Percentiles rank a stretch among this genome's conserved stretches.
These are phyloP conservation scores for Sinella curviseta DNA, from an alignment of 1,140 invertebrate genomes.

Conservation along the genomic window DNA sequence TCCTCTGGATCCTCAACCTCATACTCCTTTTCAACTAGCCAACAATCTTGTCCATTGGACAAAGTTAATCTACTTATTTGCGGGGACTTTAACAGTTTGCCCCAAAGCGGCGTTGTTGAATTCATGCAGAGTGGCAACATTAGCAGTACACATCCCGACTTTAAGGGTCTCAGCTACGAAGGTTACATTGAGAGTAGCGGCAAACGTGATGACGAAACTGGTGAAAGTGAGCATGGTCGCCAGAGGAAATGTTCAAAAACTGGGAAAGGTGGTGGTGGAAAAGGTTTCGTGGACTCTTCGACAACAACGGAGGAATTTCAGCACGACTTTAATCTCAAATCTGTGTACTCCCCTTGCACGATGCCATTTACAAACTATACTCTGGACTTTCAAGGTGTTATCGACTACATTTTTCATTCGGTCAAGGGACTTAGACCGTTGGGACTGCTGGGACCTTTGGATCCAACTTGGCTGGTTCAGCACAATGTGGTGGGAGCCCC, in stretches of 20 bases:
- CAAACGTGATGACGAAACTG: too few species aligned
- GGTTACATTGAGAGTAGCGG: not conserved
- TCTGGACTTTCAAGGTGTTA: constrained; percentile 98
- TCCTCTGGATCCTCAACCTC: not conserved
- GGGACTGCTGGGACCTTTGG: constrained; percentile 87
- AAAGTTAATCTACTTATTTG: constrained; percentile 11
- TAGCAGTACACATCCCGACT: constrained; percentile 77
- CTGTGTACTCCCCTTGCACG: not conserved
- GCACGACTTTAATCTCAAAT: not conserved
- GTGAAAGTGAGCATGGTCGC: too few species aligned
- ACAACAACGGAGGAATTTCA: not conserved
- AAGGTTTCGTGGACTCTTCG: too few species aligned
- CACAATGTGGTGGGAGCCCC: constrained; percentile 96
- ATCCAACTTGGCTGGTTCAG: constrained; percentile 88
- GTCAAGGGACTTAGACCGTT: constrained; percentile 92
- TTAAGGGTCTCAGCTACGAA: not conserved
- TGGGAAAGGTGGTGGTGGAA: too few species aligned
- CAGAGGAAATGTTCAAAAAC: too few species aligned
- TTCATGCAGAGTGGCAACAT: constrained; percentile 88
- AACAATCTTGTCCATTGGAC: too few species aligned
- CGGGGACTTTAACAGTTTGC: constrained; percentile 26
- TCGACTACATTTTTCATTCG: constrained; percentile 98
- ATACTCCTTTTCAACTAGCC: not conserved
- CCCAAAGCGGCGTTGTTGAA: constrained; percentile 80
- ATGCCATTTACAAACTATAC: constrained; percentile 2